These are phyloP conservation scores for Tipula vernalis DNA, from an alignment of 2,888 invertebrate species.

Conservation along the genomic window DNA sequence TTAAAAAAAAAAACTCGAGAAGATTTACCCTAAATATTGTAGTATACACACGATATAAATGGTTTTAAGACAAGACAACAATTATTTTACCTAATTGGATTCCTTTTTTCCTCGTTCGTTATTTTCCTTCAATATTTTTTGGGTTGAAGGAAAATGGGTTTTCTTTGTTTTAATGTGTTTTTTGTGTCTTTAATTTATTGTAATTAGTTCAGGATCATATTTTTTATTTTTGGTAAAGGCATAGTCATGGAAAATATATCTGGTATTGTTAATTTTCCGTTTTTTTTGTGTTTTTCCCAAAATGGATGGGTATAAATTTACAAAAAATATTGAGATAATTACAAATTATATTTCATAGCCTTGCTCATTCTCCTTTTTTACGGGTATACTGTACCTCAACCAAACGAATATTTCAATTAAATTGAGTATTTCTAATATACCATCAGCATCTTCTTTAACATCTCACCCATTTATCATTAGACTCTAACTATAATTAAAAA, in stretches of 20 bases:
- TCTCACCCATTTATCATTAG: background rate
- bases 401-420: background rate
- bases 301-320: background rate
- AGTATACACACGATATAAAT: background rate
- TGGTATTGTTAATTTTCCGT: background rate
- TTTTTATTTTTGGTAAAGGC: background rate
- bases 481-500: background rate
- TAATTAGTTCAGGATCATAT: background rate
- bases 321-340: background rate
- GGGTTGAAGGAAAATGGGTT: background rate
- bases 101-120: background rate
- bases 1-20: background rate
- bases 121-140: background rate
- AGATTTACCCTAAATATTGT: background rate
- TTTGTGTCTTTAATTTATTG: background rate
- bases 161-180: background rate
- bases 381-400: background rate
- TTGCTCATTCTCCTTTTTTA: background rate
- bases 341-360: background rate
- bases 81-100: background rate
- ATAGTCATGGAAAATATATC: background rate
- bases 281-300: background rate
- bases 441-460: background rate
- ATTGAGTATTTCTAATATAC: background rate
- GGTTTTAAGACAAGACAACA: background rate